Evolutionary conservation across 2,113 vertebrate species (phyloP).

Genomic region (Panthera leo): DNA sequence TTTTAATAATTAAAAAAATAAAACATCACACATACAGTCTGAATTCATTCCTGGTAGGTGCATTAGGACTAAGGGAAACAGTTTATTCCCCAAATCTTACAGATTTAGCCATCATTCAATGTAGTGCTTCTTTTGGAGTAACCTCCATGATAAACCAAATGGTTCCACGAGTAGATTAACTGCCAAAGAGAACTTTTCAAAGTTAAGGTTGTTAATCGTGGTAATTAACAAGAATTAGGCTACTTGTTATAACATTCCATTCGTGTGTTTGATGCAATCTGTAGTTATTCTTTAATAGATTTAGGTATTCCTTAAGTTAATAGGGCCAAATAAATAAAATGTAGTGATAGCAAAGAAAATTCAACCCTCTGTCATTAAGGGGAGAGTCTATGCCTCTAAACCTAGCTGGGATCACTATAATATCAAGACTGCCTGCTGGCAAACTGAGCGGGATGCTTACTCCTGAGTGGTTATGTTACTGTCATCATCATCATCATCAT

Average conservation of each 20-base stretch:
- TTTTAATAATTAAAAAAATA: background rate
- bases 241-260: constrained; percentile 7
- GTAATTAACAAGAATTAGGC: constrained; percentile 10
- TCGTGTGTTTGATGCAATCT: background rate
- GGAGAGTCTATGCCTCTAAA: background rate
- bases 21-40: background rate
- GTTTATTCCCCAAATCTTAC: background rate
- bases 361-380: background rate
- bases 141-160: background rate
- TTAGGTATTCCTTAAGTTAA: background rate
- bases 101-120: background rate
- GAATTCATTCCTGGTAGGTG: background rate
- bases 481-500: background rate
- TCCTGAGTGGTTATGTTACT: background rate
- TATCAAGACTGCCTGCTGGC: background rate
- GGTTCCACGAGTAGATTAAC: background rate
- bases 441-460: background rate
- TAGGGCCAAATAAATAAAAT: background rate
- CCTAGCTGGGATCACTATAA: background rate
- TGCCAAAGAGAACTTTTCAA: background rate
- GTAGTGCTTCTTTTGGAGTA: background rate
- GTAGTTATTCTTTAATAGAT: background rate
- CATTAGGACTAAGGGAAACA: background rate
- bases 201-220: background rate
- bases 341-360: background rate